phyloP scores from a whole-genome alignment of 2,113 vertebrate species.

The Chaetops frenatus region DNA sequence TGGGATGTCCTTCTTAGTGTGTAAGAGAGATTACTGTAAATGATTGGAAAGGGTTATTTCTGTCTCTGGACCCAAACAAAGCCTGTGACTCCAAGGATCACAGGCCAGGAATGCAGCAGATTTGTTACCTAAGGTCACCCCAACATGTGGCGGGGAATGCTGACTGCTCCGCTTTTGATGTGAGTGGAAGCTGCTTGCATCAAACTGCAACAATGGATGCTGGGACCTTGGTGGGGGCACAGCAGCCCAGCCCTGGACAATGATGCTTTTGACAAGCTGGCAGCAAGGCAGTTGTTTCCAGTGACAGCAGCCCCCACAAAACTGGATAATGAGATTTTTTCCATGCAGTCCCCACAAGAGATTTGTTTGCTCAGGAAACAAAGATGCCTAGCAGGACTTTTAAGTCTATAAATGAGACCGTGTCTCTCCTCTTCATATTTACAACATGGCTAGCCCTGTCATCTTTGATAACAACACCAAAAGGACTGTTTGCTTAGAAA shows the following conservation, averaged over 20 bases:
- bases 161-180: neutral
- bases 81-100: neutral
- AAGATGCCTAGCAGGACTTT: constrained; percentile 2
- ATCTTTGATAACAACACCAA: neutral
- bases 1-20: neutral
- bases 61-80: neutral
- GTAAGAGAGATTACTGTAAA: neutral
- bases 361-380: constrained; percentile 6
- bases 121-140: neutral
- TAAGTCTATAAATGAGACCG: neutral
- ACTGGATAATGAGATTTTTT: constrained; percentile 33
- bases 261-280: neutral
- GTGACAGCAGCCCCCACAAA: neutral
- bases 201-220: neutral
- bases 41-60: neutral
- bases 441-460: constrained; percentile 4
- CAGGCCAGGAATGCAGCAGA: neutral
- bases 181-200: neutral
- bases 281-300: neutral
- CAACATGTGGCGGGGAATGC: neutral
- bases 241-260: neutral
- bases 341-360: neutral
- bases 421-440: neutral
- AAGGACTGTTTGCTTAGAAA: constrained; percentile 46
- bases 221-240: neutral